phyloP scores from a whole-genome alignment of 1,140 invertebrate genomes.

The Aricia agestis region DNA sequence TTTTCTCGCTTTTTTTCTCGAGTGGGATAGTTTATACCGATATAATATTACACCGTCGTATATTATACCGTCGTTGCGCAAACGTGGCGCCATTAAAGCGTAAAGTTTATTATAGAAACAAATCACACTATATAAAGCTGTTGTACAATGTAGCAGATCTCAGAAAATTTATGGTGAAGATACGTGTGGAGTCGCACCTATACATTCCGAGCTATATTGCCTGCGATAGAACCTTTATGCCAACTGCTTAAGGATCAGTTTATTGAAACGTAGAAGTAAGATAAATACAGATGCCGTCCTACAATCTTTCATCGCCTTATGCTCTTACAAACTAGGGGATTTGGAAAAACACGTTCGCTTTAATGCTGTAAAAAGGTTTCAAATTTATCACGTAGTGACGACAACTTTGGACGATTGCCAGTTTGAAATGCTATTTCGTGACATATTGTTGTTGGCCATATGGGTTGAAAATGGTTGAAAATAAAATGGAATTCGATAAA shows the following conservation, averaged over 20 bases:
- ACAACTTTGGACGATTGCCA: background rate
- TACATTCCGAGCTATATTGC: too few relatives aligned
- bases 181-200: too few relatives aligned
- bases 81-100: background rate
- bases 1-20: too few relatives aligned
- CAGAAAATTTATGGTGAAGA: too few relatives aligned
- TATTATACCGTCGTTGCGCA: background rate
- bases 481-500: too few relatives aligned
- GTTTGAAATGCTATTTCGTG: too few relatives aligned
- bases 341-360: background rate
- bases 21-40: too few relatives aligned
- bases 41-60: too few relatives aligned
- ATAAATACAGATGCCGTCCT: background rate
- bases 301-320: constrained; percentile 3
- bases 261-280: background rate
- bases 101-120: background rate
- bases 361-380: background rate
- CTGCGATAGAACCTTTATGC: background rate
- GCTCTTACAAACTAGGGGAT: background rate
- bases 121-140: background rate
- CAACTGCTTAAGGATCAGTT: background rate
- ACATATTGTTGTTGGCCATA: too few relatives aligned
- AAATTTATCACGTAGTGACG: constrained; percentile 5
- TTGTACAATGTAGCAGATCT: background rate
- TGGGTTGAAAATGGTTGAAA: too few relatives aligned